A percentile compares a stretch with the other conserved stretches of the same genome.
These are phyloP conservation scores for Malurus alboscapulatus DNA, from an alignment of 2,113 vertebrate genomes.

Conservation along the genomic window DNA sequence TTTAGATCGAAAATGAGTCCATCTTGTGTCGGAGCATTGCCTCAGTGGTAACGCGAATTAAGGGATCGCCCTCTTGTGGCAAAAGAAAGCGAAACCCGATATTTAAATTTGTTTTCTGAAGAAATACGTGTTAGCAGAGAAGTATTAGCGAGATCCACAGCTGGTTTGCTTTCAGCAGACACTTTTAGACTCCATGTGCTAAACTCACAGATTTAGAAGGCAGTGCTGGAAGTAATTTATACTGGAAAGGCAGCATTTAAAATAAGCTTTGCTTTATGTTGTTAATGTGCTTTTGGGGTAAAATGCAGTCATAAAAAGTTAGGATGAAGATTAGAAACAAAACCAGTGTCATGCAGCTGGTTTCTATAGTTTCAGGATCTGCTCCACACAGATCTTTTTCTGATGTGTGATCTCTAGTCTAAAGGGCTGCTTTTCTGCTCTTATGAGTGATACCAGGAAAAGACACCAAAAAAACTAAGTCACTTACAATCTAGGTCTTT, in stretches of 20 bases:
- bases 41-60: background rate
- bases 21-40: background rate
- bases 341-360: background rate
- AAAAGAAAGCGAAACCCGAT: background rate
- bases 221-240: background rate
- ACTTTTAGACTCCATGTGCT: background rate
- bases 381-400: background rate
- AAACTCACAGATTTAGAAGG: background rate
- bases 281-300: background rate
- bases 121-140: background rate
- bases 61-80: conserved; percentile 67
- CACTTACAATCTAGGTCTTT: background rate
- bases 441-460: background rate
- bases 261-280: background rate
- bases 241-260: background rate
- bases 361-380: background rate
- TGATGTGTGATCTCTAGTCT: background rate
- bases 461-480: background rate
- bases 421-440: background rate
- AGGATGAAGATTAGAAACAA: background rate
- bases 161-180: background rate
- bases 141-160: background rate
- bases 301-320: background rate
- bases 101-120: background rate
- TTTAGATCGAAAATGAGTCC: background rate